Evolutionary conservation across 2,888 invertebrate genomes (phyloP), one percentile per base, ranked within the genome.

Genomic region (Chalcis sispes): DNA sequence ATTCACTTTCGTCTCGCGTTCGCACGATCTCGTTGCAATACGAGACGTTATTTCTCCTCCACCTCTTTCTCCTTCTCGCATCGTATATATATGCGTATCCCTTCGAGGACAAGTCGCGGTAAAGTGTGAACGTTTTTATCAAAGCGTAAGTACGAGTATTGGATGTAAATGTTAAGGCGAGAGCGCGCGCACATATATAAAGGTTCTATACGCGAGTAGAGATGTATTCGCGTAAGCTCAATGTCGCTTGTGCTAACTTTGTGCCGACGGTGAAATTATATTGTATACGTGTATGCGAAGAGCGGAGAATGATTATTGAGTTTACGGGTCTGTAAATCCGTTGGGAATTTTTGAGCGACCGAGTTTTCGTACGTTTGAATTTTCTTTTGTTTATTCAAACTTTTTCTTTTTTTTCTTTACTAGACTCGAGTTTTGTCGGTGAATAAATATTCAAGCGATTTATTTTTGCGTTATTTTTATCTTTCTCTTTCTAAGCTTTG

Each of bases 1-100:
- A 85, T 84, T 83, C 82, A 82, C 83, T 84, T 83, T 84, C 84
- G 82, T 83, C 79, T 80, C 80, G 80, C 80, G 80, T 81, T 82
- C 81, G 75, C 81, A 80, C 79, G 81, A 36, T 36, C 36, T 36
- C 10, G 10, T 10, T 36, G 36, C 36, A 36, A 36, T 36, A 7
- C 36, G 32, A 73, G 52, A 23, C 20, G 36, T 40, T 20, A 15
- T 3, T 3, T 52, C 1, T 80, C 85, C 83, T 83, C 79, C 83
- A 83, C n/a, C n/a, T n/a, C n/a, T n/a, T n/a, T n/a, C n/a, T n/a
- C n/a, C n/a, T n/a, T n/a, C n/a, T n/a, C n/a, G 85, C 79, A 83
- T 81, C 50, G 50, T n/a, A n/a, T n/a, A 42, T 42, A 42, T 15
- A 2, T 15, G 25, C 32, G 46, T 27, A 25, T 50, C 46, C 72